Percentiles rank a stretch among this genome's conserved stretches.
Conservation (phyloP, 2,113 vertebrate species). For the Crotalus helleri region DNA sequence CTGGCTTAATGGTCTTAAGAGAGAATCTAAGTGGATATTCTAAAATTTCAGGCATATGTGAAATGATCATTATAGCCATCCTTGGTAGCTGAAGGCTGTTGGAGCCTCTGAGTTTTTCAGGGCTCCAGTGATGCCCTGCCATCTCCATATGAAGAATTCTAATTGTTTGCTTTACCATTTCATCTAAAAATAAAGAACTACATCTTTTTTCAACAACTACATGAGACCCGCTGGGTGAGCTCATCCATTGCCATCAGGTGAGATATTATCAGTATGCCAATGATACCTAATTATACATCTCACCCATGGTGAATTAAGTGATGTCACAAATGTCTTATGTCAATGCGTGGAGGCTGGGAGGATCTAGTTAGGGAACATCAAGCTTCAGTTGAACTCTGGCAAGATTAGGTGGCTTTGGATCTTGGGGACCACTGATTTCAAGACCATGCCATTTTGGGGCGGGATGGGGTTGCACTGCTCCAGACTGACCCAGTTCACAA, state of each 20-base stretch:
- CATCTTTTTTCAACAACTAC: not conserved
- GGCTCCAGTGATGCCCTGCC: not conserved
- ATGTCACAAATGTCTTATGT: not conserved
- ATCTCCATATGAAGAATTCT: not conserved
- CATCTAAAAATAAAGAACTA: not conserved
- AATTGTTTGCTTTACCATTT: not conserved
- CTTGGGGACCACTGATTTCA: not conserved
- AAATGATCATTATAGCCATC: not conserved
- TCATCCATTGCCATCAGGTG: not conserved
- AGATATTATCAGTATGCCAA: not conserved
- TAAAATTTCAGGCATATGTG: not conserved
- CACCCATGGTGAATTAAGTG: not conserved
- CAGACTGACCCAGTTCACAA: not conserved
- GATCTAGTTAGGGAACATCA: not conserved
- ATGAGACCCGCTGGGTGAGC: not conserved
- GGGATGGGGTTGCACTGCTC: not conserved
- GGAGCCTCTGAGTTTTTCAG: not conserved
- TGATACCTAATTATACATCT: not conserved
- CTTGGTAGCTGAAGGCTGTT: not conserved
- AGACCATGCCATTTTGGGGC: not conserved
- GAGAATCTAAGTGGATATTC: not conserved
- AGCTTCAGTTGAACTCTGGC: not conserved
- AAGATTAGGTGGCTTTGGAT: not conserved
- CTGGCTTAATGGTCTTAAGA: not conserved
- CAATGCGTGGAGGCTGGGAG: no score